Base-by-base conservation (phyloP, 2,888 invertebrate genomes). In the Sarcophaga rosellei region DNA sequence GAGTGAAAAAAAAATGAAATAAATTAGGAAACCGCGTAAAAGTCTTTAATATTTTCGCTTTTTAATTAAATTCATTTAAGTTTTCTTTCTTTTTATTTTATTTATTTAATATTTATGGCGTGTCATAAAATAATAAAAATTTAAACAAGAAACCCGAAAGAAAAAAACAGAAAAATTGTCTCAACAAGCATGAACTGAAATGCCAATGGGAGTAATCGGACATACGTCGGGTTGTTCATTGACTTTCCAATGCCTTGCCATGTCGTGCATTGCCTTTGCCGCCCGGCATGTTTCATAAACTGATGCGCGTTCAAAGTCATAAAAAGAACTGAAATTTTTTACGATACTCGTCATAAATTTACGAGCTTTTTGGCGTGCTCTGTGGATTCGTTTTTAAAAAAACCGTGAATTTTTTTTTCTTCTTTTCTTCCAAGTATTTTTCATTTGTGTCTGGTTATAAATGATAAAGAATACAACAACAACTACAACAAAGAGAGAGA, bases 281-380 rank as follows among this genome's bases (percentile, higher is more conserved):
- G 35, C 35, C 8, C 35, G 35, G 35, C 35, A 35, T 35, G 35
- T 10, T 35, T 35, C 35, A 35, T 35, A 35, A 35, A 35, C 35
- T 35, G 35, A 35, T 35, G 35, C 35, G 35, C 35, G 35, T 35
- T 69, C 35, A 47, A 72, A 81, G 81, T 81, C 76, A 44, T 76
- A 82, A 86, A 84, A 77, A 79, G 35, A 35, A 76, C 70, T 85
- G 61, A 72, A 68, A 75, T 72, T 82, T 35, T 81, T 86, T 85
- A 85, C 74, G 82, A 85, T 72, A 73, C 70, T 76, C 70, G 80
- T 83, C 86, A 82, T 76, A 86, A 83, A 86, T 86, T 86, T 86
- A 83, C 79, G 79, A 80, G 57, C 73, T 35, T 35, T 35, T 81
- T 81, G 81, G 63, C 69, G 81, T 81, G 68, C 68, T 77, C 73